phyloP scores from a whole-genome alignment of 2,113 vertebrate genomes.

The Semicossyphus pulcher region DNA sequence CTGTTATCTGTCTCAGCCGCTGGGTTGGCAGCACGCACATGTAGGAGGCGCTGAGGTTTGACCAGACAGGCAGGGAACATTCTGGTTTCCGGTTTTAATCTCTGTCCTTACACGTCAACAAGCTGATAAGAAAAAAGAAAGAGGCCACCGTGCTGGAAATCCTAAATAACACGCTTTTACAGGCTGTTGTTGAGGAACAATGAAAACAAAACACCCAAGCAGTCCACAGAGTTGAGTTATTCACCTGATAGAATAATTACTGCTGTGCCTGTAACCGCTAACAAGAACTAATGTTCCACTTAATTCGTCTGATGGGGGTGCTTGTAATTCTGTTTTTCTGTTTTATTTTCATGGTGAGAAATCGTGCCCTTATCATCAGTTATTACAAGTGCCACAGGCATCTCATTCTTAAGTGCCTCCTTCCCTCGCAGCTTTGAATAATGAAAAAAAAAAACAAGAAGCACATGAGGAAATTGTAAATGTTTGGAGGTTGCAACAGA shows the following conservation, averaged over 20 bases:
- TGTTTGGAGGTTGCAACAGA: constrained; percentile 62
- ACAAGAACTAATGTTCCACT: constrained; percentile 59
- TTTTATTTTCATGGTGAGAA: constrained; percentile 67
- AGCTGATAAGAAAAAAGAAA: constrained; percentile 23
- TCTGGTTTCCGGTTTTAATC: constrained; percentile 41
- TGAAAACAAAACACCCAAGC: constrained; percentile 48
- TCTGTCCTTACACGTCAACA: constrained; percentile 23
- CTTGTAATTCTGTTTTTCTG: constrained; percentile 14
- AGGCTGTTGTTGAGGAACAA: constrained; percentile 59
- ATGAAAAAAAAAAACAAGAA: background rate
- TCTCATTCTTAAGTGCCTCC: constrained; percentile 76
- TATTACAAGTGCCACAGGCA: constrained; percentile 59
- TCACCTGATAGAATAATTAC: constrained; percentile 52
- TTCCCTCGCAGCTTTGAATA: constrained; percentile 32
- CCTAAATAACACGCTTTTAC: constrained; percentile 13
- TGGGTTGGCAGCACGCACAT: background rate
- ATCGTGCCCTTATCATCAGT: constrained; percentile 52
- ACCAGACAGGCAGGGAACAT: constrained; percentile 22
- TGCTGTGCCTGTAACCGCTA: constrained; percentile 43
- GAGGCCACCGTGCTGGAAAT: background rate
- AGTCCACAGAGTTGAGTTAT: constrained; percentile 33
- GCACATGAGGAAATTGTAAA: background rate
- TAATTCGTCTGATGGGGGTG: constrained; percentile 49
- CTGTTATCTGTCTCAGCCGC: constrained; percentile 48
- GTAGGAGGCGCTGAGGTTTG: constrained; percentile 29